Evolutionary conservation across 2,797 vertebrate genomes (phyloP), one percentile per base, ranked within the genome.

Genomic region (Takifugu rubripes): DNA sequence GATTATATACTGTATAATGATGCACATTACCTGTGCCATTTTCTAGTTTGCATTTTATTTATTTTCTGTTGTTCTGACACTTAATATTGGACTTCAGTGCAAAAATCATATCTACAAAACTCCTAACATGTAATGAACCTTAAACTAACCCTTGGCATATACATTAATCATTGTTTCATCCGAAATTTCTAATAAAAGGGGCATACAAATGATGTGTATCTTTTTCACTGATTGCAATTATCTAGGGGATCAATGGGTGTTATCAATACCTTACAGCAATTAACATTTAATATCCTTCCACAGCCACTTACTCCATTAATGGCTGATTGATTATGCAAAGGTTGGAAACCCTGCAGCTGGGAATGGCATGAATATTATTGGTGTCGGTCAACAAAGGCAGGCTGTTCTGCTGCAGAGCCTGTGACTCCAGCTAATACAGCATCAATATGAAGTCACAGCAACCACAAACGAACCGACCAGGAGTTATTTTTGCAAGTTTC

Each of bases 271-370:
- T 86, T 88, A 88, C 89, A 91, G 89, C 91, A 91, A 92, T 92
- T 92, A 91, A 91, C 90, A 92, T 92, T 91, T 91, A 90, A 92
- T 92, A 92, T 91, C 91, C 87, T 86, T 90, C 84, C 88, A 88
- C 87, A 91, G 87, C 89, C 89, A 90, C 89, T 91, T 92, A 90
- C 85, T 91, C 88, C 88, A 90, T 91, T 92, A 92, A 90, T 89
- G 87, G 82, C 29, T 81, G 85, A 92, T 92, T 91, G 89, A 92
- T 92, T 92, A 90, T 91, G 86, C 72, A 49, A 72, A 77, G 75
- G 64, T 64, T 74, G 84, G 84, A 82, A 80, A 82, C 73, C 74
- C 75, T 66, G 51, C 6, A 29, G 79, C 84, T 79, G 67, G 71
- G 82, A 86, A 83, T 74, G 79, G 76, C 83, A 79, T 75, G 77